phyloP scores from a whole-genome alignment of 2,797 vertebrate genomes.

The Tadarida brasiliensis region DNA sequence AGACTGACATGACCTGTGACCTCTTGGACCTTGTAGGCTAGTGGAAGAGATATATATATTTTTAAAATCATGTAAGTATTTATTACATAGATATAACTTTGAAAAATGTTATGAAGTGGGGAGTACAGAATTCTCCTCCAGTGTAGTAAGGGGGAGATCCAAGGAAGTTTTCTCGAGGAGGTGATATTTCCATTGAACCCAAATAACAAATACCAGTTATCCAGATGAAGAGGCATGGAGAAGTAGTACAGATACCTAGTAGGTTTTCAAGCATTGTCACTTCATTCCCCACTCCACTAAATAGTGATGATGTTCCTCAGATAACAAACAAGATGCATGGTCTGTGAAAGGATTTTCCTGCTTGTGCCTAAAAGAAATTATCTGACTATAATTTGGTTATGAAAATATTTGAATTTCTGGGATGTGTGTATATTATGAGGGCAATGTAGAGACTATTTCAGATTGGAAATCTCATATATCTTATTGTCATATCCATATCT shows the following conservation, averaged over 20 bases:
- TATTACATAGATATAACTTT: neutral
- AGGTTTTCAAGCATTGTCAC: neutral
- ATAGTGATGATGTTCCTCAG: too few relatives aligned
- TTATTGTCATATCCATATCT: neutral
- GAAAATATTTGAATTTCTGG: slow-evolving; percentile 1
- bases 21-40: neutral
- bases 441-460: neutral
- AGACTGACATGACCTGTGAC: neutral
- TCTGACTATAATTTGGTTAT: neutral
- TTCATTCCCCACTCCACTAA: neutral
- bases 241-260: neutral
- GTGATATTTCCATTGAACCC: neutral
- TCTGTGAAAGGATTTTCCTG: neutral
- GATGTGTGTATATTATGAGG: neutral
- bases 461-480: neutral
- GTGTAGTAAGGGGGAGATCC: too few relatives aligned
- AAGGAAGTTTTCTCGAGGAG: neutral
- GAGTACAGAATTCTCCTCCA: neutral
- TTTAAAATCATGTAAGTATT: neutral
- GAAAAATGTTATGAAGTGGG: neutral
- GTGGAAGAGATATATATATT: neutral
- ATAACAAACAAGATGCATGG: neutral
- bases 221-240: neutral
- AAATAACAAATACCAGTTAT: neutral
- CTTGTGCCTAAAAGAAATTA: neutral